phyloP scores from a whole-genome alignment of 2,888 invertebrate species.

The Hypomecis punctinalis region DNA sequence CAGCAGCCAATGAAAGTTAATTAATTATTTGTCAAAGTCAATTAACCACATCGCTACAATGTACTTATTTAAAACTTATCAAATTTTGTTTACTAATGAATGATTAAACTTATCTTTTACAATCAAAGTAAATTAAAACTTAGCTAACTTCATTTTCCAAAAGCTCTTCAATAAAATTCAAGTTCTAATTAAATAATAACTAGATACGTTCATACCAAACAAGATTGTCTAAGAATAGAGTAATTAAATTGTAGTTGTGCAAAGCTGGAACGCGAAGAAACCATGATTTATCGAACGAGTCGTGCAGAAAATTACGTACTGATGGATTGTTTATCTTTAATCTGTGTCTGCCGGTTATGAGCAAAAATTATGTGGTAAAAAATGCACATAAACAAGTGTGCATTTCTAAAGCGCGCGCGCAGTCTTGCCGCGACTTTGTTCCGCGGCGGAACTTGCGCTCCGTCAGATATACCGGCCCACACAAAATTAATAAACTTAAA shows the following conservation, averaged over 20 bases:
- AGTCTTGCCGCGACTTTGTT: constrained; percentile 62
- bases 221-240: constrained; percentile 12
- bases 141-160: not conserved
- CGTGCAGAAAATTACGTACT: constrained; percentile 56
- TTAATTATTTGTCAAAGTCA: constrained; percentile 2
- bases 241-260: constrained; percentile 1
- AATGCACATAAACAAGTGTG: constrained; percentile 47
- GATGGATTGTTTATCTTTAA: constrained; percentile 38
- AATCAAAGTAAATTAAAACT: not conserved
- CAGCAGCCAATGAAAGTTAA: not conserved
- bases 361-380: constrained; percentile 52
- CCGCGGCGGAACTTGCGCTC: constrained; percentile 59
- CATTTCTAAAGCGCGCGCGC: constrained; percentile 48
- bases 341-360: constrained; percentile 38
- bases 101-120: not conserved
- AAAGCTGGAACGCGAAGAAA: constrained; percentile 28
- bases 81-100: not conserved
- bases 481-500: not conserved
- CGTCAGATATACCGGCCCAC: constrained; percentile 24
- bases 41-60: not conserved
- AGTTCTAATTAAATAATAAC: not conserved
- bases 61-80: not conserved
- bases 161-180: not conserved
- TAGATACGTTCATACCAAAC: constrained; percentile 15
- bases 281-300: constrained; percentile 35